Base-by-base conservation (phyloP, 2,888 invertebrate genomes). In the Diaphora mendica region DNA sequence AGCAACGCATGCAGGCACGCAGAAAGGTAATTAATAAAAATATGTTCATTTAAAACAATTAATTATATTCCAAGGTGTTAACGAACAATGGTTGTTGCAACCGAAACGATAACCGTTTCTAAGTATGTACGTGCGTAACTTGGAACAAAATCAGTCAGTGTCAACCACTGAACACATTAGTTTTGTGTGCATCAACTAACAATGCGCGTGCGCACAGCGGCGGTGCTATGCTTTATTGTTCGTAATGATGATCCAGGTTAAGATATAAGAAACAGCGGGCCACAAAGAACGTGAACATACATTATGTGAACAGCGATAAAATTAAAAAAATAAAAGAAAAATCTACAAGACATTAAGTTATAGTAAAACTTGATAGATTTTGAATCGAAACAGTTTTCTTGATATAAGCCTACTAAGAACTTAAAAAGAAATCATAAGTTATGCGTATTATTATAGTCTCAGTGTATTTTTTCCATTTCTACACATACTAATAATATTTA, bases 131-230 rank as follows among this genome's bases (percentile, higher is more conserved):
- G 51, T 75, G 69, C 77, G 75, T 81, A 79, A 74, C 70, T 51
- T 77, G 75, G 77, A 73, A 67, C 42, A 72, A 71, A 76, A 79
- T 81, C 81, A 75, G 30, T 78, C 69, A 75, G 69, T 84, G 86
- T 87, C 85, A 84, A 70, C 70, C 64, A 62, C 59, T 70, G 30
- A 69, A 86, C 80, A 86, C 84, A 82, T 79, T 77, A 75, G 82
- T 80, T 81, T 75, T 82, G 82, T 75, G 74, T 69, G 73, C 71
- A 72, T 76, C 66, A 71, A 78, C 70, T 79, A 75, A 78, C 82
- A 72, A 75, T 77, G 86, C 85, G 85, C 81, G 82, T 83, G 84
- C 81, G 83, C 85, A 79, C 79, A 73, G 69, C 77, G 77, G 78
- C 77, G 76, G 78, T 81, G 80, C 71, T 64, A 78, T 75, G 78